A percentile compares a stretch with the other conserved stretches of the same genome.
These are phyloP conservation scores for Lordiphosa fenestrarum DNA, from an alignment of 2,888 invertebrate species.

Conservation along the genomic window DNA sequence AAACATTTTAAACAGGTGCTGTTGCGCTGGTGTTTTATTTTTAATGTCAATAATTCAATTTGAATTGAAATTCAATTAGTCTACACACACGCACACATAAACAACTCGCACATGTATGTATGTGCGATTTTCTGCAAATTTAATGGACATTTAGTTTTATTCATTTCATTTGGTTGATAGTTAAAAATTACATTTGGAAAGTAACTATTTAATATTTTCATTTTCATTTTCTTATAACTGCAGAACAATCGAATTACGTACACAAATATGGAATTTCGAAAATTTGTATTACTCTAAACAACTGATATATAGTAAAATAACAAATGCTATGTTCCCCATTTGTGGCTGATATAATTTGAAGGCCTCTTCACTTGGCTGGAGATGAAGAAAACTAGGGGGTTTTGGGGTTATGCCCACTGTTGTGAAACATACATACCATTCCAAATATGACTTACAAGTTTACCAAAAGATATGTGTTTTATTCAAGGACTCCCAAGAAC, in stretches of 20 bases:
- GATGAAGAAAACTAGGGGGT: no score
- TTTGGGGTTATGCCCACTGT: no score
- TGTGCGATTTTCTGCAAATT: slow-evolving; percentile 19
- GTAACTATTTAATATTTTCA: slow-evolving; percentile 21
- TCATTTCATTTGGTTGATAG: slow-evolving; percentile 34
- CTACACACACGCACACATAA: slow-evolving; percentile 22
- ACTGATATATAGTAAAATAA: slow-evolving; percentile 23
- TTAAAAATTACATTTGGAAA: slow-evolving; percentile 38
- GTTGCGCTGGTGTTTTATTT: slow-evolving; percentile 31
- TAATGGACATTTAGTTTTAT: slow-evolving; percentile 69
- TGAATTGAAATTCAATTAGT: slow-evolving; percentile 43
- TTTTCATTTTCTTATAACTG: slow-evolving; percentile 15
- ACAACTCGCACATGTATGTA: slow-evolving; percentile 7
- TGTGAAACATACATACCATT: no score
- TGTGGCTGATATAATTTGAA: slow-evolving; percentile 2
- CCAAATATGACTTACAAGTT: no score
- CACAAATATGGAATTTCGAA: slow-evolving; percentile 59
- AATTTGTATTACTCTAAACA: slow-evolving; percentile 25
- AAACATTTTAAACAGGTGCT: slow-evolving; percentile 31
- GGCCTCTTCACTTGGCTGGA: no score
- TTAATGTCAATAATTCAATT: slow-evolving; percentile 37
- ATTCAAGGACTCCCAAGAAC: no score
- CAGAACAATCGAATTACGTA: slow-evolving; percentile 68
- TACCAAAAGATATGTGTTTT: no score
- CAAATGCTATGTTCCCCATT: slow-evolving; percentile 14